A percentile compares a stretch with the other conserved stretches of the same genome.
phyloP scores from a whole-genome alignment of 37 sponge, comb jelly and placozoan genomes.

The Hormiphora californensis region DNA sequence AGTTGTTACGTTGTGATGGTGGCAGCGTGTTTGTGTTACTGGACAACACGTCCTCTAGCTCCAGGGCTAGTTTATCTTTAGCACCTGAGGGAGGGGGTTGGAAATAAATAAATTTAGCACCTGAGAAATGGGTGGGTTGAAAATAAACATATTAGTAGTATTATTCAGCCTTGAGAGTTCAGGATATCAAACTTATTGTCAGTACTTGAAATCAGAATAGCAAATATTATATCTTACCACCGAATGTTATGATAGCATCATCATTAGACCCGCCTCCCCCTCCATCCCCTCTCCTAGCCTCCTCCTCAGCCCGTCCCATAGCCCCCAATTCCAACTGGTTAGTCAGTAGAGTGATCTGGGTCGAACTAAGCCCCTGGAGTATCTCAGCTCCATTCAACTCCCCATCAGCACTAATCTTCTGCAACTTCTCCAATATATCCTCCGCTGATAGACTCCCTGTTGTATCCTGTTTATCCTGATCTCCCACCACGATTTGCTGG shows the following conservation, averaged over 20 bases:
- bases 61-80: slow-evolving; percentile 15
- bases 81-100: slow-evolving; percentile 1
- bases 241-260: too few relatives aligned
- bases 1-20: not conserved
- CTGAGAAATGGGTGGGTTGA: not conserved
- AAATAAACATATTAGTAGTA: too few relatives aligned
- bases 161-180: too few relatives aligned
- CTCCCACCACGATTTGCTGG: too few relatives aligned
- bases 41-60: slow-evolving; percentile 13
- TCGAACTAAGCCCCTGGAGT: slow-evolving; percentile 21
- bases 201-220: too few relatives aligned
- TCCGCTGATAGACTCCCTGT: not conserved
- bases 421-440: slow-evolving; percentile 35
- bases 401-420: not conserved
- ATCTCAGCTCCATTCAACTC: slow-evolving; percentile 22
- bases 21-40: not conserved
- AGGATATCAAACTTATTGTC: too few relatives aligned
- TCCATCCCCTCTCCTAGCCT: not conserved
- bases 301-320: not conserved
- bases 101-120: too few relatives aligned
- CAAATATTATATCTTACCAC: too few relatives aligned
- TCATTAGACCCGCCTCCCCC: too few relatives aligned
- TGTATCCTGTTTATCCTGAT: slow-evolving; percentile 22
- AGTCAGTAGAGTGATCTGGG: slow-evolving; percentile 27
- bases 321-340: not conserved